A percentile compares a stretch with the other conserved stretches of the same genome.
Conservation (phyloP, 2,113 vertebrate species). For the Channa maculata region DNA sequence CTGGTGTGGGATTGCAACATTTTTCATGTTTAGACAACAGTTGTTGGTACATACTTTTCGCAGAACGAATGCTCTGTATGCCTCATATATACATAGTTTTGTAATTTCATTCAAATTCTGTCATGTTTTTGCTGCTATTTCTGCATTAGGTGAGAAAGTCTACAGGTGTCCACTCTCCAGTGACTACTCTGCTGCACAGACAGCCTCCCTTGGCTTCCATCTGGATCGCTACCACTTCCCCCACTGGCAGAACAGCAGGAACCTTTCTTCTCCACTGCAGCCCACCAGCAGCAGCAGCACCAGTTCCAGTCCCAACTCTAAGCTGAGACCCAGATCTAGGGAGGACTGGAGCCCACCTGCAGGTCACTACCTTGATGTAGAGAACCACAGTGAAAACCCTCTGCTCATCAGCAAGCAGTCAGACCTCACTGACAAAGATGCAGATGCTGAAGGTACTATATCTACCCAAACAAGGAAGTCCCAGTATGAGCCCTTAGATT, state of each 20-base stretch:
- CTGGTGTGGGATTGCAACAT: constrained; percentile 96
- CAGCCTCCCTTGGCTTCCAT: constrained; percentile 91
- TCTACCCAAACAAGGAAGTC: constrained; percentile 85
- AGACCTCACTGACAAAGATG: constrained; percentile 45
- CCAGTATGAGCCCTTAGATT: constrained; percentile 92
- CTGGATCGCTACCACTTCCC: constrained; percentile 91
- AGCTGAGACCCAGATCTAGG: constrained; percentile 81
- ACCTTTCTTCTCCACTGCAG: constrained; percentile 84
- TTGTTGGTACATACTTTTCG: constrained; percentile 89
- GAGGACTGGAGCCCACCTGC: constrained; percentile 80
- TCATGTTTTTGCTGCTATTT: constrained; percentile 50
- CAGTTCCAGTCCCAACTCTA: constrained; percentile 83
- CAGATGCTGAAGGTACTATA: constrained; percentile 18
- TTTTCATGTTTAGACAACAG: constrained; percentile 94
- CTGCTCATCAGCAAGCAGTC: constrained; percentile 53
- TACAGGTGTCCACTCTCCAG: constrained; percentile 93
- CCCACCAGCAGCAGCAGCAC: constrained; percentile 82
- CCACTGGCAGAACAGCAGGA: constrained; percentile 87
- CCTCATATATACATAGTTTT: constrained; percentile 45
- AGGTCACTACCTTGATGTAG: constrained; percentile 81
- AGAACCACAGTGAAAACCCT: constrained; percentile 81
- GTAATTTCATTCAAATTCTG: constrained; percentile 56
- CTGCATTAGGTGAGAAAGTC: constrained; percentile 90
- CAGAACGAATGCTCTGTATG: constrained; percentile 55
- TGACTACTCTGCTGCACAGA: constrained; percentile 90